Base-by-base conservation (phyloP, 2,113 vertebrate genomes). In the Nematolebias whitei region DNA sequence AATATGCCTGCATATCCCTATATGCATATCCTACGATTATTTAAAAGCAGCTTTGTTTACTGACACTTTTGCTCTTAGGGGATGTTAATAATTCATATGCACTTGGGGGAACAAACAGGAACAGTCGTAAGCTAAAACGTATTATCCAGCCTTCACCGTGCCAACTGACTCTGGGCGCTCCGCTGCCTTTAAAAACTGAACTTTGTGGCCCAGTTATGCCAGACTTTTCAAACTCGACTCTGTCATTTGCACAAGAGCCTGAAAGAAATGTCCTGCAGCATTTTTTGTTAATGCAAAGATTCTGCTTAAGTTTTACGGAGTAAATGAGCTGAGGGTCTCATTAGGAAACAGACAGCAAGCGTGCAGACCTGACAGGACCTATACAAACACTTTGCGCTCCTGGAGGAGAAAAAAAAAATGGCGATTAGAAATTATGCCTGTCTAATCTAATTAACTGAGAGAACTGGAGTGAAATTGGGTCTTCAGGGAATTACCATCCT, bases 21-120 rank as follows among this genome's bases (percentile, higher is more conserved):
- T 63, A 74, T 39, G 14, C 64, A 11, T 68, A 45, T 43, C 32
- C 35, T 11, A 5, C 40, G 63, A 73, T 78, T 74, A 61, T 68
- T 66, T 76, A 60, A 74, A 79, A 43, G 41, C 62, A 39, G 43
- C 51, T 38, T 65, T 84, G 61, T 84, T 78, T 70, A 54, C 78
- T 49, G 43, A 24, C 53, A 26, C 78, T 83, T 82, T 75, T 84
- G 74, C 88, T 85, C 63, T 71, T 26, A 64, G 85, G 53, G 32
- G n/a, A n/a, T 72, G 72, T 90, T 78, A 88, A 88, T 88, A 79
- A 89, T 86, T 87, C 73, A 88, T 68, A 40, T 67, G 23, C 57
- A 39, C 75, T 76, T 59, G 49, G 50, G 40, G 47, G 69, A 78
- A 52, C 40, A 70, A 79, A 74, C 57, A 72, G 32, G 62, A 69